These are phyloP conservation scores for Idaea biselata DNA, from an alignment of 2,888 invertebrate genomes.

Conservation along the genomic window DNA sequence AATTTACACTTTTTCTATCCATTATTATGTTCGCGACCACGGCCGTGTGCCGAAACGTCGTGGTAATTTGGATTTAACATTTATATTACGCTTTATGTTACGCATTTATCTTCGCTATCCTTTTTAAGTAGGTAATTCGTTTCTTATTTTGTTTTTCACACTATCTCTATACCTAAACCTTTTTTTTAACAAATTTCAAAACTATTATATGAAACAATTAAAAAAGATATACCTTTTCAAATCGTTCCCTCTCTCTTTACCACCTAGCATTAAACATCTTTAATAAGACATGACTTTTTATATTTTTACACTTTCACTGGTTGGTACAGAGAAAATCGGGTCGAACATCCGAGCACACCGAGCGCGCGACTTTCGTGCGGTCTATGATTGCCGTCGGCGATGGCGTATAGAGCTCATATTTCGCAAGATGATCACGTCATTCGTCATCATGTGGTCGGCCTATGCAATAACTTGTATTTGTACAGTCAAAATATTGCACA, in stretches of 20 bases:
- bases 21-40: too few species aligned
- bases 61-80: too few species aligned
- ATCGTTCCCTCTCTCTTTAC: neutral
- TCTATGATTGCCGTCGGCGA: slow-evolving; percentile 29
- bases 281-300: slow-evolving; percentile 23
- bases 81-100: too few species aligned
- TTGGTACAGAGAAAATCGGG: slow-evolving; percentile 51
- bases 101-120: too few species aligned
- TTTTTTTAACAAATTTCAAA: too few species aligned
- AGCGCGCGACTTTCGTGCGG: slow-evolving; percentile 50
- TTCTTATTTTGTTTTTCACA: too few species aligned
- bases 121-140: too few species aligned
- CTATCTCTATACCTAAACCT: too few species aligned
- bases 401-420: slow-evolving; percentile 43
- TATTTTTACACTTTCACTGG: slow-evolving; percentile 61
- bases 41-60: too few species aligned
- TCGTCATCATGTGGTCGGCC: slow-evolving; percentile 9
- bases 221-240: too few species aligned
- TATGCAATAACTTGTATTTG: slow-evolving; percentile 22
- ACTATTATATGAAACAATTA: too few species aligned
- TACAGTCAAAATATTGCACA: slow-evolving; percentile 8
- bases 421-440: slow-evolving; percentile 45
- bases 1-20: too few species aligned
- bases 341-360: slow-evolving; percentile 44
- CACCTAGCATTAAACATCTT: neutral